These are phyloP conservation scores for Amorpha juglandis DNA, from an alignment of 2,888 invertebrate species.

Conservation along the genomic window DNA sequence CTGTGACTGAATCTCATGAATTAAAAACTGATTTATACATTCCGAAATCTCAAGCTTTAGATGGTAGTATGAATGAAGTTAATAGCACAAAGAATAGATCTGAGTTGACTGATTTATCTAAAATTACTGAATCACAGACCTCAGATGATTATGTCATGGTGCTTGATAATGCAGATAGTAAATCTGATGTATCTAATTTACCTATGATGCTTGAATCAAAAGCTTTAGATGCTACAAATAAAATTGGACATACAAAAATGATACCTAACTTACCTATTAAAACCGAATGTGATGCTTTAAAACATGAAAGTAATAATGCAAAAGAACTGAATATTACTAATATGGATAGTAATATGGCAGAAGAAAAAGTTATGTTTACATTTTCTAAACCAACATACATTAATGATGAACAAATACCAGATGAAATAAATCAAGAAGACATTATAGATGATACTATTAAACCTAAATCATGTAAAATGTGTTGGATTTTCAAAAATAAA, in stretches of 20 bases:
- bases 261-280: not conserved
- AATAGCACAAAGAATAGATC: not conserved
- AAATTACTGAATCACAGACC: not conserved
- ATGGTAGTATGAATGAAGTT: not conserved
- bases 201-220: too few relatives aligned
- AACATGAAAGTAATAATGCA: not conserved
- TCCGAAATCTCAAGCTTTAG: not conserved
- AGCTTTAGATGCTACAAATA: not conserved
- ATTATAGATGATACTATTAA: not conserved
- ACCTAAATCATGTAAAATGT: conserved; percentile 37
- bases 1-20: not conserved
- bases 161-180: not conserved
- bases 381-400: not conserved
- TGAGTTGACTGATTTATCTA: not conserved
- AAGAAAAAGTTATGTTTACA: not conserved
- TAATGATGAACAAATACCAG: not conserved
- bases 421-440: not conserved
- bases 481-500: conserved; percentile 48
- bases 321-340: not conserved
- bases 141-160: not conserved
- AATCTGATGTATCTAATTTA: not conserved
- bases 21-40: too few relatives aligned
- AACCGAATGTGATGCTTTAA: not conserved
- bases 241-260: not conserved
- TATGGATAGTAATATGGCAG: not conserved